phyloP scores from a whole-genome alignment of 2,797 vertebrate species.

The Semotilus atromaculatus region DNA sequence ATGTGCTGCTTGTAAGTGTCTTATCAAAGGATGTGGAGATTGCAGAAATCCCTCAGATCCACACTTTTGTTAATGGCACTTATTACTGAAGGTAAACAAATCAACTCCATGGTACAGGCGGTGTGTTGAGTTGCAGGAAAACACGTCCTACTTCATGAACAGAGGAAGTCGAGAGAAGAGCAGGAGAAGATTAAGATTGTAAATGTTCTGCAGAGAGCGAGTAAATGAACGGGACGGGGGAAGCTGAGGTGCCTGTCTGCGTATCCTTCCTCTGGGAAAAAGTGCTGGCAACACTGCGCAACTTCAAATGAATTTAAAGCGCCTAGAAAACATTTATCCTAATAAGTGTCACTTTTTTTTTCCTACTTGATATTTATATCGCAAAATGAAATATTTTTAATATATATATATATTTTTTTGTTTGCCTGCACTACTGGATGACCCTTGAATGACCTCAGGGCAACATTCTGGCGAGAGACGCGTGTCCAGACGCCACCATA shows the following conservation, averaged over 20 bases:
- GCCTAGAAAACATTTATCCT: constrained; percentile 6
- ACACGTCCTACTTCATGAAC: not conserved
- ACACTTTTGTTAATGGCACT: constrained; percentile 44
- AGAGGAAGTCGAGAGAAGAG: not conserved
- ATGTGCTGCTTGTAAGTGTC: constrained; percentile 28
- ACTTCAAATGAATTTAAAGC: constrained; percentile 8
- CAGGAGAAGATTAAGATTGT: constrained; percentile 13
- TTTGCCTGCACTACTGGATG: constrained; percentile 4
- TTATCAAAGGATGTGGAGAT: constrained; percentile 42
- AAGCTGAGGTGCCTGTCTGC: not conserved
- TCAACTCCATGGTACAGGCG: not conserved
- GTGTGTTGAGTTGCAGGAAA: not conserved
- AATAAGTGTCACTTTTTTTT: not conserved
- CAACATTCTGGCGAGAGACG: not conserved
- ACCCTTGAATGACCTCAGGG: constrained; percentile 5
- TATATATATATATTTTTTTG: not conserved
- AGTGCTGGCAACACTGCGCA: not conserved
- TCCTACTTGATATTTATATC: not conserved
- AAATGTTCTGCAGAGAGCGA: not conserved
- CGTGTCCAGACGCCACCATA: constrained; percentile 21
- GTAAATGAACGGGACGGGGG: not conserved
- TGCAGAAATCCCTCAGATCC: constrained; percentile 43
- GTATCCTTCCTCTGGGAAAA: constrained; percentile 9
- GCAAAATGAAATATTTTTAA: not conserved
- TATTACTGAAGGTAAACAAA: constrained; percentile 48